Evolutionary conservation across 2,113 vertebrate genomes (phyloP), one percentile per base, ranked within the genome.

Genomic region (Todiramphus chloris): DNA sequence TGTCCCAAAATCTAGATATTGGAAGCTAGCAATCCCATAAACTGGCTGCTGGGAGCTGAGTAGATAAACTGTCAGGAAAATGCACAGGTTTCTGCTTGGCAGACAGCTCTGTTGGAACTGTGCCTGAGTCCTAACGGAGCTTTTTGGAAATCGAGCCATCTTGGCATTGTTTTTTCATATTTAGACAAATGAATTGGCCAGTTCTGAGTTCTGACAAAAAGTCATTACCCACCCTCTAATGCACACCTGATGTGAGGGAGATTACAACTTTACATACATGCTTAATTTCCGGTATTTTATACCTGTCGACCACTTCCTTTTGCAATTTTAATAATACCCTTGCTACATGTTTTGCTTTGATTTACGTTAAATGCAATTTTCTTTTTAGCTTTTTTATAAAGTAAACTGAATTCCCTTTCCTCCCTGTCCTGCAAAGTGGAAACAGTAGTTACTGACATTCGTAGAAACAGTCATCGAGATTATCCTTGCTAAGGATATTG

Each of bases 61-160:
- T 31, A 55, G 50, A 50, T 23, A 35, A 90, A 27, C 86, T 94
- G 86, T 56, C 87, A 96, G 83, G 83, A 89, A 75, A 94, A 87
- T 2, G 2, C 0, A 4, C 66, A 94, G 77, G 30, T 92, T 91
- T 95, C 56, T 94, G 43, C 35, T 84, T 97, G 94, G 91, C 94
- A 84, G 33, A 19, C 46, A 78, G 33, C 23, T 56, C 46, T 68
- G 3, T 37, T 92, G 91, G 83, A 95, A 48, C 39, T 0, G 0
- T 81, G 87, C 66, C 93, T 8, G 55, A 74, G 28, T 43, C 60
- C 77, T 91, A 72, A 64, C 2, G 2, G 77, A 70, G 80, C 33
- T 68, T 84, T 87, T 84, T 75, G 62, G 64, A 94, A 92, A 87
- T 64, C 76, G 63, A 87, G 53, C 64, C 69, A 91, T 60, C 39